These are phyloP conservation scores for Sylvilagus bachmani DNA, from an alignment of 2,113 vertebrate species.

Conservation along the genomic window DNA sequence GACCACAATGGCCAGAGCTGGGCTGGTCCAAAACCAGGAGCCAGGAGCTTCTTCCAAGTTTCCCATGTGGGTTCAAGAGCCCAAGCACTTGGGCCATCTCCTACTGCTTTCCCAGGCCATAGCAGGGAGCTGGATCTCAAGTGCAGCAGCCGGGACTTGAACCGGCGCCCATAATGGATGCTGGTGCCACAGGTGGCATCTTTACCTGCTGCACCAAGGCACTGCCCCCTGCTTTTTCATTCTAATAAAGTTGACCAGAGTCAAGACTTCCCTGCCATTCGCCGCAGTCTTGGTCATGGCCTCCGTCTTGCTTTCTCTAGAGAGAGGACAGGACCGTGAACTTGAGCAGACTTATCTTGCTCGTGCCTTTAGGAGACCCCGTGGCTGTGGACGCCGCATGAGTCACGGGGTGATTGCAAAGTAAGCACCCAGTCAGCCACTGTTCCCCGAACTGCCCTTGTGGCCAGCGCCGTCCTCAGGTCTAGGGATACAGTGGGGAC, in stretches of 20 bases:
- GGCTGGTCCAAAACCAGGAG: too few relatives aligned
- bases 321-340: background rate
- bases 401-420: background rate
- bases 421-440: background rate
- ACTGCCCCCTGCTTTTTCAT: background rate
- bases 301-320: background rate
- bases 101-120: too few relatives aligned
- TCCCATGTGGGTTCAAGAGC: too few relatives aligned
- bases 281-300: rapidly evolving
- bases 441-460: background rate
- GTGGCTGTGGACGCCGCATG: background rate
- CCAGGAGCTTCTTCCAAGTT: too few relatives aligned
- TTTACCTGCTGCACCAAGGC: too few relatives aligned
- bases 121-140: too few relatives aligned
- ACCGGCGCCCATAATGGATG: too few relatives aligned
- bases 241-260: background rate
- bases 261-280: background rate
- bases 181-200: too few relatives aligned
- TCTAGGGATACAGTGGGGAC: background rate
- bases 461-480: background rate
- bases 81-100: too few relatives aligned
- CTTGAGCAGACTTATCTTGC: background rate
- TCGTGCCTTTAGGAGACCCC: rapidly evolving
- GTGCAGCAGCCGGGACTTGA: too few relatives aligned
- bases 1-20: too few relatives aligned